Percentiles rank a stretch among this genome's conserved stretches.
These are phyloP conservation scores for Eupithecia subumbrata DNA, from an alignment of 2,888 invertebrate species.

Conservation along the genomic window DNA sequence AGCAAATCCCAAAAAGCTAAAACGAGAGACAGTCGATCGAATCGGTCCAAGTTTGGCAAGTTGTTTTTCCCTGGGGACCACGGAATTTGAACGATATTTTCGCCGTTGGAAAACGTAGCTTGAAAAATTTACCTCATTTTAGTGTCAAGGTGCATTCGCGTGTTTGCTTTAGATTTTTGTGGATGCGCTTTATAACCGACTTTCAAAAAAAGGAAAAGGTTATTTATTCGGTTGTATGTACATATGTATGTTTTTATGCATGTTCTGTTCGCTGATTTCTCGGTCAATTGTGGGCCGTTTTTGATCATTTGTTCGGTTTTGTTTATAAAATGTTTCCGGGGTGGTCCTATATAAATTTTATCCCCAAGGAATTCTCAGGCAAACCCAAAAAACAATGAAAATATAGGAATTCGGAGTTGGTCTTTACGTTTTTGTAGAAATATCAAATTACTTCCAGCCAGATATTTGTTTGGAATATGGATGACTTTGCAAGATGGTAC, in stretches of 20 bases:
- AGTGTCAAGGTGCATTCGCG: not conserved
- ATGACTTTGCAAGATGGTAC: not conserved
- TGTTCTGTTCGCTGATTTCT: not conserved
- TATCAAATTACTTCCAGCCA: not conserved
- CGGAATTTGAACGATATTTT: conserved; percentile 9
- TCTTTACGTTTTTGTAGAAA: too few species aligned
- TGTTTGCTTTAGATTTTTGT: not conserved
- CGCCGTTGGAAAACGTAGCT: not conserved
- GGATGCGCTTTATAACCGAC: not conserved
- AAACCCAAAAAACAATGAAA: too few species aligned
- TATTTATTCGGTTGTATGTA: too few species aligned
- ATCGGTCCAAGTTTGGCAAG: conserved; percentile 18
- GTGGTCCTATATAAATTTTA: too few species aligned
- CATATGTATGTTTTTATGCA: too few species aligned
- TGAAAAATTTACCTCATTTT: not conserved
- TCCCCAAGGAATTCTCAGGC: too few species aligned
- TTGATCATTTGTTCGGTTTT: not conserved
- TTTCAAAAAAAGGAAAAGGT: not conserved
- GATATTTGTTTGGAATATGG: not conserved
- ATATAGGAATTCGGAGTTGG: too few species aligned
- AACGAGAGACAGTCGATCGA: conserved; percentile 15
- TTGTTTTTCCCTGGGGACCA: conserved; percentile 12
- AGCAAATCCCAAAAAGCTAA: not conserved
- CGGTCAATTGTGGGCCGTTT: not conserved
- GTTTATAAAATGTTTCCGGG: not conserved